Evolutionary conservation across 2,113 vertebrate species (phyloP).

Genomic region (Trematomus loennbergii): DNA sequence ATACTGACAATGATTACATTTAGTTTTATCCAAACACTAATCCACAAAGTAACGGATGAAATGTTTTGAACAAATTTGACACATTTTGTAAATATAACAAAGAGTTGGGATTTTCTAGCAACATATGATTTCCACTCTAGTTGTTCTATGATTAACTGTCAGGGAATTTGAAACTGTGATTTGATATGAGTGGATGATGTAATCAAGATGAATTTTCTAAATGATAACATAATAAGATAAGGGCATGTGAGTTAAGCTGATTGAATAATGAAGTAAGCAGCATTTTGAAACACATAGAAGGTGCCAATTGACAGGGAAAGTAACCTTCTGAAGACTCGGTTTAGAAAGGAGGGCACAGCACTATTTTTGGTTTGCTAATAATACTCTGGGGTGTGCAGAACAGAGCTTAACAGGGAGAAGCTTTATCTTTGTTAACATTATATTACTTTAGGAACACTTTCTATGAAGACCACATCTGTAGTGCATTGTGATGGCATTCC

Average conservation of each 20-base stretch:
- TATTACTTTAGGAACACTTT: background rate
- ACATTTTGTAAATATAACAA: background rate
- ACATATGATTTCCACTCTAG: background rate
- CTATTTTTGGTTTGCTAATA: background rate
- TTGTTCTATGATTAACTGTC: background rate
- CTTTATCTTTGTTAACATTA: background rate
- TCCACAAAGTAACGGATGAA: background rate
- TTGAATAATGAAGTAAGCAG: background rate
- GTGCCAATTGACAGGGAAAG: background rate
- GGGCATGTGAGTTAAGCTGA: background rate
- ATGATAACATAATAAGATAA: background rate
- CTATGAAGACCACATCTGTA: too few relatives aligned
- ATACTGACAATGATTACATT: background rate
- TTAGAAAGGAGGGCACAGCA: background rate
- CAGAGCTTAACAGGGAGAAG: background rate
- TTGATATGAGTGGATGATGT: background rate
- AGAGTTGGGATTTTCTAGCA: background rate
- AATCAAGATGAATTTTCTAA: background rate
- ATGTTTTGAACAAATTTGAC: background rate
- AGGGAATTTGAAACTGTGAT: background rate
- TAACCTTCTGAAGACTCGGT: background rate
- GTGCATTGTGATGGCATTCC: too few relatives aligned
- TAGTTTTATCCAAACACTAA: background rate
- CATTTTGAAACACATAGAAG: background rate
- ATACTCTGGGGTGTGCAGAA: background rate